These are phyloP conservation scores for Bembecia ichneumoniformis DNA, from an alignment of 2,888 invertebrate species.

Conservation along the genomic window DNA sequence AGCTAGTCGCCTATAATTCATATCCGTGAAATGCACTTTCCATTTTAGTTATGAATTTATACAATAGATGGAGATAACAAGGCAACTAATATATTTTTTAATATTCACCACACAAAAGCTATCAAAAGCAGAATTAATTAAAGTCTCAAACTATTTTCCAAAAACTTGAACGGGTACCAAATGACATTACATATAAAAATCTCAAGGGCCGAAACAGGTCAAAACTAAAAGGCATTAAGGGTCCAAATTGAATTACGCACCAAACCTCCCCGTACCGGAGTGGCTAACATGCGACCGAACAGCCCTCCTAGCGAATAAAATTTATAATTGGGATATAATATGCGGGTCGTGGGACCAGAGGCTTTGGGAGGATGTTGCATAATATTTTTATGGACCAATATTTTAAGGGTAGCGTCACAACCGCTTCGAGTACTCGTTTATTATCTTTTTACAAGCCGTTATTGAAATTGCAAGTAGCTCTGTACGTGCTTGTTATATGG, in stretches of 20 bases:
- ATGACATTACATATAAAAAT: background rate
- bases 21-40: too few species aligned
- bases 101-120: too few species aligned
- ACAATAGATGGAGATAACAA: too few species aligned
- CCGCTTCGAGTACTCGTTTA: background rate
- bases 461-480: background rate
- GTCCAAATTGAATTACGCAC: slow-evolving; percentile 53
- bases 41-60: too few species aligned
- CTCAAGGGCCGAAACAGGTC: slow-evolving; percentile 32
- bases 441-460: background rate
- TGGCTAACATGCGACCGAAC: slow-evolving; percentile 48
- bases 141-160: too few species aligned
- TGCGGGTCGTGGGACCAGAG: slow-evolving; percentile 14
- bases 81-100: too few species aligned
- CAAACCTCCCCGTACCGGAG: slow-evolving; percentile 50
- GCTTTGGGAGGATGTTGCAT: background rate
- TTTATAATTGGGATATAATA: slow-evolving; percentile 60
- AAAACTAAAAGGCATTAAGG: slow-evolving; percentile 53
- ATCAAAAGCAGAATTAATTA: too few species aligned
- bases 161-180: too few species aligned
- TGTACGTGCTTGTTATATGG: background rate
- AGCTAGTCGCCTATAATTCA: too few species aligned
- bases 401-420: background rate
- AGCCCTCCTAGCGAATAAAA: slow-evolving; percentile 40
- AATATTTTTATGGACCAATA: background rate